Evolutionary conservation across 2,888 invertebrate genomes (phyloP).

Genomic region (Branchellion lobata): DNA sequence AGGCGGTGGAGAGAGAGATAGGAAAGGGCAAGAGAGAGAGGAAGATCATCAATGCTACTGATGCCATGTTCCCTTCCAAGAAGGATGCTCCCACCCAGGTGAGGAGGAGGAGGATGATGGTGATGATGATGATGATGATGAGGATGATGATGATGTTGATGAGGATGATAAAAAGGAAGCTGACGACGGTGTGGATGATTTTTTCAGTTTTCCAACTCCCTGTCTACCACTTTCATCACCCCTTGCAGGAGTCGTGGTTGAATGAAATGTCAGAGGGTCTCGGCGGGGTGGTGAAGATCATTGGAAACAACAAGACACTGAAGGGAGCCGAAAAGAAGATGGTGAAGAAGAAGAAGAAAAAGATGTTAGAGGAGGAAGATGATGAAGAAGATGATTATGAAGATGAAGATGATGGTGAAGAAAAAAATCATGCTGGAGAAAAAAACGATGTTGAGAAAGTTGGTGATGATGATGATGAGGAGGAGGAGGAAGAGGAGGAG

Average conservation of each 20-base stretch:
- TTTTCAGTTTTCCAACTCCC: too few species aligned
- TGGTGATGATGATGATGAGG: neutral
- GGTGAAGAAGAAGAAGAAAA: neutral
- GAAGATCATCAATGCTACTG: constrained; percentile 24
- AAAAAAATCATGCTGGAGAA: neutral
- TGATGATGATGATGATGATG: constrained; percentile 17
- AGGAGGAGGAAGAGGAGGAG: neutral
- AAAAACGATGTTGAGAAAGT: neutral
- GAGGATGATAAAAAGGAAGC: neutral
- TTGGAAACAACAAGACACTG: neutral
- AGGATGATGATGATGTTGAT: constrained; percentile 9
- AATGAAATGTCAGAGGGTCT: constrained; percentile 28
- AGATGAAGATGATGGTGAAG: constrained; percentile 22
- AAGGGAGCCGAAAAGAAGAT: neutral
- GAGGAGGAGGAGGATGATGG: neutral
- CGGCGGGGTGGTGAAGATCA: constrained; percentile 1
- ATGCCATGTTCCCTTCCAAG: constrained; percentile 24
- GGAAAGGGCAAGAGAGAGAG: constrained; percentile 21
- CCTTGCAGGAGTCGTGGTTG: constrained; percentile 32
- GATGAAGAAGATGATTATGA: constrained; percentile 2
- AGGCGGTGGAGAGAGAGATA: constrained; percentile 20
- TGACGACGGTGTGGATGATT: constrained; percentile 2
- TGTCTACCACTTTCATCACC: too few species aligned
- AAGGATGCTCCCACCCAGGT: constrained; percentile 27
- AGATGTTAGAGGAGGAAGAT: neutral